Percentiles rank a stretch among this genome's conserved stretches.
phyloP scores from a whole-genome alignment of 1,140 invertebrate species.

The Lucilia sericata region DNA sequence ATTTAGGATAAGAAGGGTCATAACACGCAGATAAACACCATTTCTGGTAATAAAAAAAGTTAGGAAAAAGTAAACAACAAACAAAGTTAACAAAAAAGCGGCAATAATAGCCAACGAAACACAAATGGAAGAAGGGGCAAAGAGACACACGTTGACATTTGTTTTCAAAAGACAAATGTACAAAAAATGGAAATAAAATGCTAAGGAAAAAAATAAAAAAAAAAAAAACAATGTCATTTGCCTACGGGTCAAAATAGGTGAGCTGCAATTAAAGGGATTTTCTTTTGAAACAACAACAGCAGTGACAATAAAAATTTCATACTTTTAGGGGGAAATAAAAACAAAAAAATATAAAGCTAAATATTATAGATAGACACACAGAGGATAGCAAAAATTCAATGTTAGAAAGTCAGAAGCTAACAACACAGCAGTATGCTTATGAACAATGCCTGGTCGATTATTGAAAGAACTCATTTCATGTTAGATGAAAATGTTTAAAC shows the following conservation, averaged over 20 bases:
- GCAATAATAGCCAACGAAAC: neutral
- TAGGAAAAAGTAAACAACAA: neutral
- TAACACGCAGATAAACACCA: conserved; percentile 38
- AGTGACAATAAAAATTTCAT: conserved; percentile 4
- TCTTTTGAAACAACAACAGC: conserved; percentile 7
- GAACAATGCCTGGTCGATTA: no score
- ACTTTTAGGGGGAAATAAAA: neutral
- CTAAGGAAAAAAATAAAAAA: neutral
- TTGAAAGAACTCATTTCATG: no score
- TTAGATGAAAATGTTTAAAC: no score
- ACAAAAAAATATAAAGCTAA: neutral
- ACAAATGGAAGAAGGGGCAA: neutral
- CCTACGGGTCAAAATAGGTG: conserved; percentile 15
- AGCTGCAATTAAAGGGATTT: conserved; percentile 39
- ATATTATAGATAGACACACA: neutral
- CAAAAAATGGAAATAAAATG: neutral
- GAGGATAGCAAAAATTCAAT: neutral
- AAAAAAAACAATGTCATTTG: conserved; percentile 7
- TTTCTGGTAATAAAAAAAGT: conserved; percentile 26
- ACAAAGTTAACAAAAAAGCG: neutral
- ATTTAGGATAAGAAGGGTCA: conserved; percentile 42
- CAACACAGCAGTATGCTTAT: neutral
- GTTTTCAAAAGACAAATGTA: neutral
- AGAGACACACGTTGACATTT: neutral
- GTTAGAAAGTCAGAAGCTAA: neutral